phyloP scores from a whole-genome alignment of 1,140 invertebrate species.

The Contarinia nasturtii region DNA sequence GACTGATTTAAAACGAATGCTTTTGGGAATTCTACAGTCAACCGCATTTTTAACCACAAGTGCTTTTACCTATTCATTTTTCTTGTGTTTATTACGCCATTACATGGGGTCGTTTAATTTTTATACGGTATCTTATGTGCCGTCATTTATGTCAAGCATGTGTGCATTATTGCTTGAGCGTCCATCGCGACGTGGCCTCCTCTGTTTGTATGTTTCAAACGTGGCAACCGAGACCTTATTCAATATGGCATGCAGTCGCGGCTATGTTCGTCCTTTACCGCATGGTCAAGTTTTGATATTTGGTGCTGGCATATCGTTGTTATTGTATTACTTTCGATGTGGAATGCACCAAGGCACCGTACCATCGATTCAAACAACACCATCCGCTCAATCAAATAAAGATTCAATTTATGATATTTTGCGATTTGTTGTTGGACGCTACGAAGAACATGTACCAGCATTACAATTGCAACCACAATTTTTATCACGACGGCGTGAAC shows the following conservation, averaged over 20 bases:
- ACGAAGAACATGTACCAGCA: constrained; percentile 26
- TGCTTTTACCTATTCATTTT: constrained; percentile 47
- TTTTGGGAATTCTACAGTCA: constrained; percentile 51
- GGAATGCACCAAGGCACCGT: constrained; percentile 14
- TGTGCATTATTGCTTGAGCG: constrained; percentile 57
- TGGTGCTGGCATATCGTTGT: constrained; percentile 32
- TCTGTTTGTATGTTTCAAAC: constrained; percentile 64
- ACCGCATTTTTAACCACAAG: constrained; percentile 55
- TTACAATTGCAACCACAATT: no score
- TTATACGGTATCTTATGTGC: constrained; percentile 45
- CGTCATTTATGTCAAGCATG: constrained; percentile 47
- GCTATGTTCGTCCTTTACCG: constrained; percentile 36
- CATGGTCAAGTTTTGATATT: constrained; percentile 48
- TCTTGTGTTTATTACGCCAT: constrained; percentile 45
- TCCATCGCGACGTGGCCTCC: constrained; percentile 41
- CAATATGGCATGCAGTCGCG: constrained; percentile 44
- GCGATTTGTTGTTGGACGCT: constrained; percentile 40
- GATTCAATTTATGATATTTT: constrained; percentile 46
- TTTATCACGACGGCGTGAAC: no score
- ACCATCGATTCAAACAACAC: no score
- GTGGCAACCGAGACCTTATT: constrained; percentile 63
- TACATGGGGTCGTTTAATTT: constrained; percentile 47
- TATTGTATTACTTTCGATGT: constrained; percentile 37
- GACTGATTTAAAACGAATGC: constrained; percentile 39
- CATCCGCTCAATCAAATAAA: constrained; percentile 15